phyloP scores from a whole-genome alignment of 2,888 invertebrate species.

The Timema podura region DNA sequence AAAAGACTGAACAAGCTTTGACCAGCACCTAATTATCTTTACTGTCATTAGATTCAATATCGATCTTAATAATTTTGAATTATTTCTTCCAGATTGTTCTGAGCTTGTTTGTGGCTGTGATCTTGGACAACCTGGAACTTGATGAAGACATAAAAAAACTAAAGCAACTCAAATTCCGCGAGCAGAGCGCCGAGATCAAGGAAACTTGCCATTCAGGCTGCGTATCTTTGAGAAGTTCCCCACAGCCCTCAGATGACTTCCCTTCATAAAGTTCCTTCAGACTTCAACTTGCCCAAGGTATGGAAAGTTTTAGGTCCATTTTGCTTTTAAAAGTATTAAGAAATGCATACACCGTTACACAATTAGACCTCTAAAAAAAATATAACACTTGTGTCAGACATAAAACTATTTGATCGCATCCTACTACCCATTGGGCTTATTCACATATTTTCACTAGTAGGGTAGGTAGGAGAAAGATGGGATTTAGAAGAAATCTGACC shows the following conservation, averaged over 20 bases:
- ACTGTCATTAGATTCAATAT: too few species aligned
- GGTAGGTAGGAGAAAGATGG: too few species aligned
- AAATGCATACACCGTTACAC: neutral
- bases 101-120: constrained; percentile 99
- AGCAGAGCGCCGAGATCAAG: constrained; percentile 97
- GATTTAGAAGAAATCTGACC: too few species aligned
- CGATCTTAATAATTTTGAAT: too few species aligned
- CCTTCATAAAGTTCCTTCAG: constrained; percentile 88
- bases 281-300: constrained; percentile 85
- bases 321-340: constrained; percentile 16
- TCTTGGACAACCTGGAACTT: constrained; percentile 97
- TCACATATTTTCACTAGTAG: too few species aligned
- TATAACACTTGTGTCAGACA: too few species aligned
- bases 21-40: too few species aligned
- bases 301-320: neutral
- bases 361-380: too few species aligned
- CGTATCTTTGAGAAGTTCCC: constrained; percentile 98
- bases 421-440: too few species aligned
- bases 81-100: constrained; percentile 77
- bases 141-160: constrained; percentile 99
- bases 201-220: constrained; percentile 93
- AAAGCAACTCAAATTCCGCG: constrained; percentile 94
- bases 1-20: too few species aligned
- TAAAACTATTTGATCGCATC: too few species aligned
- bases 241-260: constrained; percentile 98